Evolutionary conservation across 1,140 invertebrate species (phyloP).

Genomic region (Gonatopus flavifemur): DNA sequence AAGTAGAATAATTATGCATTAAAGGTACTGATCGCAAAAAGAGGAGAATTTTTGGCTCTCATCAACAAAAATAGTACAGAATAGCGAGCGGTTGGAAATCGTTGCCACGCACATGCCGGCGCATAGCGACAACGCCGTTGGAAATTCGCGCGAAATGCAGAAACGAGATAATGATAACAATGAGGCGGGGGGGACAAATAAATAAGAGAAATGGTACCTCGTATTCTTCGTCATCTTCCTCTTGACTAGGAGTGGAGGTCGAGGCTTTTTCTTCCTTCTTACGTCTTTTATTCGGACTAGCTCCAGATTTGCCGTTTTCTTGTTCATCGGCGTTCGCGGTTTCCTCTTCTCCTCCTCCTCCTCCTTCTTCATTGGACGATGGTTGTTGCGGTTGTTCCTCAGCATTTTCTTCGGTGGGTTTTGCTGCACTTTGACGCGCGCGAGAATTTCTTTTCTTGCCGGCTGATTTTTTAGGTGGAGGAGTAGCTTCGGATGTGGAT

Average conservation of each 20-base stretch:
- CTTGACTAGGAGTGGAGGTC: constrained; percentile 21
- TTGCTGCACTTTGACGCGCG: constrained; percentile 12
- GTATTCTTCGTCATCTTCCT: constrained; percentile 40
- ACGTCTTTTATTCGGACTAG: constrained; percentile 28
- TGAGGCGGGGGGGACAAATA: not conserved
- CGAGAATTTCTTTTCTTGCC: constrained; percentile 31
- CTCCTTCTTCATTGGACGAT: constrained; percentile 11
- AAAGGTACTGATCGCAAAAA: no score
- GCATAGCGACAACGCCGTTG: no score
- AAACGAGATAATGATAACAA: no score
- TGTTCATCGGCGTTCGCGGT: constrained; percentile 13
- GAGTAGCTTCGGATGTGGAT: constrained; percentile 1
- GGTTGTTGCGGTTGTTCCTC: not conserved
- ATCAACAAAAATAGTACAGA: no score
- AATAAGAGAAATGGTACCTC: constrained; percentile 31
- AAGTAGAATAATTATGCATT: no score
- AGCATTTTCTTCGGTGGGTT: constrained; percentile 2
- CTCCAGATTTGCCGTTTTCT: constrained; percentile 36
- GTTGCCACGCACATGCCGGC: no score
- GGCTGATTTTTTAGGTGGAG: not conserved
- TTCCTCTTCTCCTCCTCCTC: constrained; percentile 33
- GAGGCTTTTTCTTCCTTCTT: constrained; percentile 38
- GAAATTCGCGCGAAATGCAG: not conserved
- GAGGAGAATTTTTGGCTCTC: no score
- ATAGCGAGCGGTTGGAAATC: no score